Percentiles rank a stretch among this genome's conserved stretches.
These are phyloP conservation scores for Ormia ochracea DNA, from an alignment of 2,888 invertebrate genomes.

Conservation along the genomic window DNA sequence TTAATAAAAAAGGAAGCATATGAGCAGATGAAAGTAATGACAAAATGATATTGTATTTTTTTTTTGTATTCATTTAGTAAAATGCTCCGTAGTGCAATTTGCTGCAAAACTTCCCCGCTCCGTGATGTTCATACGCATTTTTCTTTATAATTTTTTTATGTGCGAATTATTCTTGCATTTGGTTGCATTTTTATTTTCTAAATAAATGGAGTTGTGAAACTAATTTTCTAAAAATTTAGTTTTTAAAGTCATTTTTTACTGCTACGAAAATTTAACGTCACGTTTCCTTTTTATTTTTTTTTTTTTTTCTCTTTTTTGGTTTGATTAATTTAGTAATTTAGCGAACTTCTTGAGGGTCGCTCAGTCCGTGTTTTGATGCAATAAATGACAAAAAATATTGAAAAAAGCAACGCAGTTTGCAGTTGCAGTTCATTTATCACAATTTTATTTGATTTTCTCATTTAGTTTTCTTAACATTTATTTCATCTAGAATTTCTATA, in stretches of 20 bases:
- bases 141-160: slow-evolving; percentile 6
- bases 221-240: neutral
- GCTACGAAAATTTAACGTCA: slow-evolving; percentile 42
- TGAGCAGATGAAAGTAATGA: too few relatives aligned
- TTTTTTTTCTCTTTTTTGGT: too few relatives aligned
- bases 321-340: slow-evolving; percentile 43
- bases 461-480: slow-evolving; percentile 8
- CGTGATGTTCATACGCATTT: slow-evolving; percentile 40
- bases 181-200: neutral
- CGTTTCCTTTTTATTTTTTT: slow-evolving; percentile 19
- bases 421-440: slow-evolving; percentile 52
- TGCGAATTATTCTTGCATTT: neutral
- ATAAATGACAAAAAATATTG: neutral
- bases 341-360: neutral
- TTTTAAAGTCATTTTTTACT: slow-evolving; percentile 40
- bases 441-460: slow-evolving; percentile 49
- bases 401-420: slow-evolving; percentile 47
- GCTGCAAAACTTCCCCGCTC: neutral
- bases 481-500: too few relatives aligned
- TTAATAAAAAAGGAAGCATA: too few relatives aligned
- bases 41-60: too few relatives aligned
- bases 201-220: too few relatives aligned
- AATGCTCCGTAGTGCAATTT: neutral
- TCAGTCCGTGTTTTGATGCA: neutral
- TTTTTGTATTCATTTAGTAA: neutral